Evolutionary conservation across 2,888 invertebrate genomes (phyloP), one percentile per base, ranked within the genome.

Genomic region (Cacoxenus indagator): DNA sequence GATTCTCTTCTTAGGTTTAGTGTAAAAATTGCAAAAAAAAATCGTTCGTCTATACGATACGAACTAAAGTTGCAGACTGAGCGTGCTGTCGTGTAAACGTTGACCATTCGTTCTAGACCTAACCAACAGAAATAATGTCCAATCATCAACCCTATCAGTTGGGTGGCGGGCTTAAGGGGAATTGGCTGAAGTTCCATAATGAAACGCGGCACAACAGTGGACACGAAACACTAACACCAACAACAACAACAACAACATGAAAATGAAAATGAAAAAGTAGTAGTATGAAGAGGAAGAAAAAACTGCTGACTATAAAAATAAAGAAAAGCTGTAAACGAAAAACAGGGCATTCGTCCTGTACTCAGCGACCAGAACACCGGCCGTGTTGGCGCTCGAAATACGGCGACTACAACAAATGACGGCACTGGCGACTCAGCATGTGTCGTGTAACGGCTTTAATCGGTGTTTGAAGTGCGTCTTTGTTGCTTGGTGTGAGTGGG

Each of bases 321-420:
- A 73, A 69, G 72, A 62, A 78, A 68, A 76, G 72, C 75, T 80
- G 77, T 78, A 82, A 82, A 80, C 74, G 82, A 78, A 75, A 79
- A 77, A 74, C 77, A 72, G 79, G 81, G 76, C 80, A 80, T 76
- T 81, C 45, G 61, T 27, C 55, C n/a, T 19, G 2, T 19, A n/a
- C 51, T 19, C 51, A 22, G 19, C 37, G 37, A 2, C 5, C n/a
- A n/a, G n/a, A n/a, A n/a, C n/a, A n/a, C n/a, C 5, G 37, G 37
- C 37, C 37, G 14, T 11, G 37, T 14, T 37, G 37, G 37, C 37
- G 37, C 2, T 37, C 8, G 8, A 37, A 8, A 37, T 11, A 51
- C 17, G 19, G 22, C 9, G 22, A 24, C 26, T n/a, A n/a, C 27
- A n/a, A 26, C 26, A 22, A 19, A 29, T 26, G 17, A 31, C 9